Base-by-base conservation (phyloP, 2,113 vertebrate genomes). In the Datnioides undecimradiatus region DNA sequence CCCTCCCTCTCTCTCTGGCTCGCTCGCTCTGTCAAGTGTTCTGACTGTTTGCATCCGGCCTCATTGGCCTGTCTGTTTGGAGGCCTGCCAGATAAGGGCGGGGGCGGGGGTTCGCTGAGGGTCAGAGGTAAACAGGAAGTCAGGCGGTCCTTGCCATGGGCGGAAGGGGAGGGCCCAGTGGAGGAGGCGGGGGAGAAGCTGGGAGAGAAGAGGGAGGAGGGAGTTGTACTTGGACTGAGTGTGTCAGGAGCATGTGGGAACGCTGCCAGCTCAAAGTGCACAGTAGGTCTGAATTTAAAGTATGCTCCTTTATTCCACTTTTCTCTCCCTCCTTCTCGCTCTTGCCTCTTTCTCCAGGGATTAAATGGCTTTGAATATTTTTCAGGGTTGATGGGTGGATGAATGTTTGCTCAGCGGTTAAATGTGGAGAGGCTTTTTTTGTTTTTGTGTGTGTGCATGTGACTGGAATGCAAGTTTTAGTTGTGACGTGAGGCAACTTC, bases 41-140 rank as follows among this genome's bases (percentile, higher is more conserved):
- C 80, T 79, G 66, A 67, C 72, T 82, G 81, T 70, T 87, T 86
- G 85, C 76, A 88, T 83, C 80, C n/a, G 71, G 81, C 79, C 76
- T 83, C 73, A 71, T 83, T 73, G 51, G 85, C 76, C 90, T 88
- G 87, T 82, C 89, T 88, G 80, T 67, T 76, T 89, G 90, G 89
- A 86, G 66, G 74, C 74, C 81, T 88, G 90, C 88, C 91, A 92
- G 82, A 86, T 79, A 54, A 83, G 76, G 82, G 84, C 25, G 79
- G 82, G 82, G 85, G 86, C 55, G 80, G 83, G 73, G 83, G 78
- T 51, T 71, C 73, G 62, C 54, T 45, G 68, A 72, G 91, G 94
- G 88, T 95, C 91, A 96, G 93, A 94, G 93, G 90, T 94, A 90
- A 96, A 93, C 88, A 95, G 94, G 94, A 97, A 96, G 94, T 89